Evolutionary conservation across 2,113 vertebrate genomes (phyloP).

Genomic region (Zapornia atra): DNA sequence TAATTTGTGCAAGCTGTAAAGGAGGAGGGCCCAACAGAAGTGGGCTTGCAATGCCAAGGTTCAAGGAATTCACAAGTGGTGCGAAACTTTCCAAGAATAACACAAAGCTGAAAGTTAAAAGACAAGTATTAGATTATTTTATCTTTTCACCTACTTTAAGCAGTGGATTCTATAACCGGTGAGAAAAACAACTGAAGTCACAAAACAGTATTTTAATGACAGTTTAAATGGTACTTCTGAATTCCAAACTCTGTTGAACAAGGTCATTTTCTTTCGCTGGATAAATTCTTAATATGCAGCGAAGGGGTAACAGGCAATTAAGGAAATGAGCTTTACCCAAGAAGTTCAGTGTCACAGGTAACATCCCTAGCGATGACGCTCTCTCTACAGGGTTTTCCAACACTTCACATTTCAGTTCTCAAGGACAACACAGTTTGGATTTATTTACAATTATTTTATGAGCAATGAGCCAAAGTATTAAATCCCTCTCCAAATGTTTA

Average conservation of each 20-base stretch:
- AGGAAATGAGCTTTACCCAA: background rate
- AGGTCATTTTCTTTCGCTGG: background rate
- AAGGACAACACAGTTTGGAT: background rate
- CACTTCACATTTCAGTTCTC: background rate
- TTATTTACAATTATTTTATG: background rate
- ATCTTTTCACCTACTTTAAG: slow-evolving; percentile 51
- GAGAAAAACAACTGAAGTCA: slow-evolving; percentile 8
- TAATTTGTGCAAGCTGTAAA: slow-evolving; percentile 88
- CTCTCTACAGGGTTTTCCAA: background rate
- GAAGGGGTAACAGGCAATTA: background rate
- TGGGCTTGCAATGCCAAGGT: slow-evolving; percentile 83
- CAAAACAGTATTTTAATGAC: background rate
- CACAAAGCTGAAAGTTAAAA: slow-evolving; percentile 96
- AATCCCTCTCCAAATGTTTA: background rate
- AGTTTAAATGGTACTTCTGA: background rate
- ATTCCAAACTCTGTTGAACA: background rate
- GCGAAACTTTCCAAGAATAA: slow-evolving; percentile 89
- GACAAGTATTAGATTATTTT: slow-evolving; percentile 87
- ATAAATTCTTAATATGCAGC: background rate
- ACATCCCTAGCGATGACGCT: background rate
- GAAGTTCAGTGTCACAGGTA: background rate
- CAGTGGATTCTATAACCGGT: slow-evolving; percentile 68
- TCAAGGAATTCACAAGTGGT: slow-evolving; percentile 86
- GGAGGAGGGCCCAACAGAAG: slow-evolving; percentile 85
- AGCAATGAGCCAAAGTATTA: background rate